Base-by-base conservation (phyloP, 2,797 vertebrate species). In the Crenichthys baileyi region DNA sequence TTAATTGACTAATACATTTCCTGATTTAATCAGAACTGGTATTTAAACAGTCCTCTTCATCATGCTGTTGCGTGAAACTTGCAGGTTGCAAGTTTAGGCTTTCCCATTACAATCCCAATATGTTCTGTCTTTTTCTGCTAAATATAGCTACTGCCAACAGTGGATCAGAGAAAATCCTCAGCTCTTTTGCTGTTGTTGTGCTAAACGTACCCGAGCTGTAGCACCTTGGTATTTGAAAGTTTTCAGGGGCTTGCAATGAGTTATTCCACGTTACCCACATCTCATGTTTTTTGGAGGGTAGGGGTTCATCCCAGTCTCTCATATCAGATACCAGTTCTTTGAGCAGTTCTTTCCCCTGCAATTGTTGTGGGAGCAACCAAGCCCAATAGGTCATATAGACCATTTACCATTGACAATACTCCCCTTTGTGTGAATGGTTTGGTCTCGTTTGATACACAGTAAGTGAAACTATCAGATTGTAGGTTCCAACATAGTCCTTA, bases 391-490 rank as follows among this genome's bases (percentile, higher is more conserved):
- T 46, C 31, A 46, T 16, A 22, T 51, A 0, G 60, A 65, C 20
- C 50, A 29, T 41, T 63, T 31, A 31, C 31, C 31, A 31, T 31
- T 31, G 31, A 31, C 31, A 31, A 31, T 31, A 31, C 73, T 51
- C 73, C 46, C 29, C 46, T 75, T 1, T 44, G 1, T 65, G 44
- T 75, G 60, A 75, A 75, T 15, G 73, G 60, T 65, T 75, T 75
- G 58, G 11, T 8, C 24, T 65, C 46, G 2, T 5, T 36, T 16
- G 58, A 65, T 13, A 65, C 44, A 31, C 29, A 18, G 58, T 50
- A 65, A 11, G 26, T 75, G 44, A 75, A n/a, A n/a, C n/a, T n/a
- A 75, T 75, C 58, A 8, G n/a, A 48, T 50, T 75, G 58, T 24
- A 75, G 73, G 5, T 75, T 26, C 73, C 73, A 36, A n/a, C 11